Conservation (phyloP, 2,113 vertebrate species). For the Brachypteracias leptosomus region DNA sequence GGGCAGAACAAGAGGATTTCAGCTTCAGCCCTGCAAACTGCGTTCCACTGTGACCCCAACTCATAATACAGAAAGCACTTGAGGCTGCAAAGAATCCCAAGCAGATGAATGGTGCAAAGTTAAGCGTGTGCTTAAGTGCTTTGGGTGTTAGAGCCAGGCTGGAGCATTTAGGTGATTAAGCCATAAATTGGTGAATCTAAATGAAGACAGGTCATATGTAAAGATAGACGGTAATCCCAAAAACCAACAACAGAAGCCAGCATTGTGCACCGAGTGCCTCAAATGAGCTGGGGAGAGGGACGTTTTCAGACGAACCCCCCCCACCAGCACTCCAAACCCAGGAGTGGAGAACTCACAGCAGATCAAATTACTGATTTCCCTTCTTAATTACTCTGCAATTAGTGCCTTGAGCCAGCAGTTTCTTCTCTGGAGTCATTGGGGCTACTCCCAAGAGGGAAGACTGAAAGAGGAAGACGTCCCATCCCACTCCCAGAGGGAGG, state of each 20-base stretch:
- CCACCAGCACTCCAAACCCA: neutral
- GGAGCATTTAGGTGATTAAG: neutral
- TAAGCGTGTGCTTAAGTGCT: slow-evolving; percentile 15
- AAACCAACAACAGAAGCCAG: neutral
- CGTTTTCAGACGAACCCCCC: neutral
- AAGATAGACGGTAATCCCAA: neutral
- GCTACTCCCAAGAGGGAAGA: neutral
- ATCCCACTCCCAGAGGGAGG: neutral
- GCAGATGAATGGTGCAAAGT: slow-evolving; percentile 3
- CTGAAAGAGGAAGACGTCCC: neutral
- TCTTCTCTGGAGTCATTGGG: neutral
- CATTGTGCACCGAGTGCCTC: neutral
- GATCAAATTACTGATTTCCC: neutral
- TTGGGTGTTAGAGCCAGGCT: neutral
- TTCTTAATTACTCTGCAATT: neutral
- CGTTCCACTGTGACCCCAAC: neutral
- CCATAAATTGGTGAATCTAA: neutral
- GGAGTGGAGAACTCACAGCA: neutral
- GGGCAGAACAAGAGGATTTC: neutral
- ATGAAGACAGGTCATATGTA: neutral
- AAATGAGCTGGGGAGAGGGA: neutral
- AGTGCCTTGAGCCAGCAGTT: neutral
- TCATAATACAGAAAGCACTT: neutral
- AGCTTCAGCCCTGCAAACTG: neutral
- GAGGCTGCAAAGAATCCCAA: neutral